Evolutionary conservation across 2,888 invertebrate genomes (phyloP).

Genomic region (Yponomeuta evonymella): DNA sequence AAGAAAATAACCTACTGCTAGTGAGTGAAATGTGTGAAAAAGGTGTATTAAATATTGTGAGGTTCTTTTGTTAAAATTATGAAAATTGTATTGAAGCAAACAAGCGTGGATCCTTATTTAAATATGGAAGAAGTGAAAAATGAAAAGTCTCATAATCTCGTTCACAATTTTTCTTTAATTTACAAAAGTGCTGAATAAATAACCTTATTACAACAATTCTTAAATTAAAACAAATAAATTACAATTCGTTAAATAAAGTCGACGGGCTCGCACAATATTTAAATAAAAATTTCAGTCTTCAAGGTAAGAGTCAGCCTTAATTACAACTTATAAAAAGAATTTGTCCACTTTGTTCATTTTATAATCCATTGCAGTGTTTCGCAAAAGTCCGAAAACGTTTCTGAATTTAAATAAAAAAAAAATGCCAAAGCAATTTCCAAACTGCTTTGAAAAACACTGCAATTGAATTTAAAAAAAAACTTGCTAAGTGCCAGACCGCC

Average conservation of each 20-base stretch:
- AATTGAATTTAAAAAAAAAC: conserved; percentile 29
- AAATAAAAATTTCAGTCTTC: conserved; percentile 51
- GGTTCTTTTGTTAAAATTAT: background rate
- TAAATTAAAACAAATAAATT: conserved; percentile 57
- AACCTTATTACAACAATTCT: conserved; percentile 54
- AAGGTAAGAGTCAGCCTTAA: conserved; percentile 28
- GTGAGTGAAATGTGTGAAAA: background rate
- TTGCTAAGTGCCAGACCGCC: conserved; percentile 72
- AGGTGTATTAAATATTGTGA: too few species aligned
- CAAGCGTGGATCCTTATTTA: background rate
- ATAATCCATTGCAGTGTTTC: background rate
- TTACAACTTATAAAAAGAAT: background rate
- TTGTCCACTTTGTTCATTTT: background rate
- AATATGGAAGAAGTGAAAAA: conserved; percentile 4
- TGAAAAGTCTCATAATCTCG: conserved; percentile 5
- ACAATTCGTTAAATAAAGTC: conserved; percentile 54
- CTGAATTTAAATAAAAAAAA: conserved; percentile 44
- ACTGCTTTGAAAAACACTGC: conserved; percentile 61
- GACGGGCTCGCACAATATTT: conserved; percentile 60
- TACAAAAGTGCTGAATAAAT: conserved; percentile 65
- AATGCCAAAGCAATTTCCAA: conserved; percentile 27
- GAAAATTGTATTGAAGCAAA: background rate
- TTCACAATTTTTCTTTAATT: conserved; percentile 17
- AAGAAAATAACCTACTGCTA: too few species aligned
- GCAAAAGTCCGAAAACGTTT: conserved; percentile 24